phyloP scores from a whole-genome alignment of 2,113 vertebrate species.

The Felis catus region DNA sequence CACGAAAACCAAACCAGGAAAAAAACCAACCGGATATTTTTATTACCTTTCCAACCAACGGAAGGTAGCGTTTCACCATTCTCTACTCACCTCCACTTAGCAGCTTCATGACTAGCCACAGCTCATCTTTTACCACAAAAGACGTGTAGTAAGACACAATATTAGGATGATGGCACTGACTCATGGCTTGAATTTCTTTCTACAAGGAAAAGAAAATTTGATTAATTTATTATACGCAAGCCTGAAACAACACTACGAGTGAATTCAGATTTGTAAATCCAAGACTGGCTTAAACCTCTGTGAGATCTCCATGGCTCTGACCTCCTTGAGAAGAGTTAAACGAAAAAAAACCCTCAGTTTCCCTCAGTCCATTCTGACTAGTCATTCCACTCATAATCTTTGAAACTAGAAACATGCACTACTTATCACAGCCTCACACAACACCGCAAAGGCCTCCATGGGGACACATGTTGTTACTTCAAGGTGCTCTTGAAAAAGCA shows the following conservation, averaged over 20 bases:
- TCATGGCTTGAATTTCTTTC: conserved; percentile 99
- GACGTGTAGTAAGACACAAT: conserved; percentile 98
- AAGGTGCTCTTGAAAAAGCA: neutral
- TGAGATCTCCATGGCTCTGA: neutral
- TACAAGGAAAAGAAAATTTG: conserved; percentile 80
- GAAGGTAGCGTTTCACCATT: neutral
- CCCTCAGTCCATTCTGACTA: neutral
- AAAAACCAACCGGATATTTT: neutral
- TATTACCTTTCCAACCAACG: neutral
- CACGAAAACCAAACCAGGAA: neutral
- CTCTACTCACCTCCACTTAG: conserved; percentile 94
- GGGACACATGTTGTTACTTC: neutral
- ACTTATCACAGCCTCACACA: neutral
- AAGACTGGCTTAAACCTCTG: neutral
- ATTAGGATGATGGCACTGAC: conserved; percentile 97
- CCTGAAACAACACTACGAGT: accelerated
- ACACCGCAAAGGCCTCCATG: neutral
- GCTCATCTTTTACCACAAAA: conserved; percentile 97
- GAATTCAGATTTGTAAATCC: neutral
- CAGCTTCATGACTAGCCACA: conserved; percentile 98
- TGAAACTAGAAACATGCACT: neutral
- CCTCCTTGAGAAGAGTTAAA: neutral
- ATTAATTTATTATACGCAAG: neutral
- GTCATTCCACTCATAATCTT: neutral
- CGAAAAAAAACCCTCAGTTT: neutral